Evolutionary conservation across 1,140 invertebrate species (phyloP).

Genomic region (Pectinophora gossypiella): DNA sequence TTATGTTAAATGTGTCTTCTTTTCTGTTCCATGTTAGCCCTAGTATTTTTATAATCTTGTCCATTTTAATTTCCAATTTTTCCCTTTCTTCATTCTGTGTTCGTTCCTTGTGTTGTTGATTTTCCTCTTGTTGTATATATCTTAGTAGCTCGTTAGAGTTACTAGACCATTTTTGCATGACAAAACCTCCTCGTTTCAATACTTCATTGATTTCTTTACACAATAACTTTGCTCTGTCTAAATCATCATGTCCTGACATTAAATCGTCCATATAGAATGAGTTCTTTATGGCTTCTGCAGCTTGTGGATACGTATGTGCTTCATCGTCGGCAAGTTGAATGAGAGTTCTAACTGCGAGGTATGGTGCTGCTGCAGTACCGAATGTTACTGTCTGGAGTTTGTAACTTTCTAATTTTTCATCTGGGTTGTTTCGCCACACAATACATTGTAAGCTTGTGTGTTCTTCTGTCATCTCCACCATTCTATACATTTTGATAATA

Average conservation of each 20-base stretch:
- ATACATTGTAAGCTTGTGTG: neutral
- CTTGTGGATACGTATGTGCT: neutral
- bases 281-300: neutral
- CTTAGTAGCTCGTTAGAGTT: neutral
- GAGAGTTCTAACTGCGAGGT: neutral
- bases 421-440: neutral
- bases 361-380: neutral
- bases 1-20: neutral
- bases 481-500: conserved; percentile 1
- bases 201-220: neutral
- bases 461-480: neutral
- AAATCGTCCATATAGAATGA: too few species aligned
- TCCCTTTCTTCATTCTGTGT: neutral
- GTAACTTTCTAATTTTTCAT: neutral
- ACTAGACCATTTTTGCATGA: neutral
- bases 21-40: neutral
- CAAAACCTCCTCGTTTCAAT: neutral
- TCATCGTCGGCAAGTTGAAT: neutral
- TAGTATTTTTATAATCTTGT: neutral
- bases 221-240: neutral
- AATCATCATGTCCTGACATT: too few species aligned
- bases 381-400: neutral
- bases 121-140: neutral
- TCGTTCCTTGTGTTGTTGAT: neutral
- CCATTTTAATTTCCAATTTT: conserved; percentile 1